Percentiles rank a stretch among this genome's conserved stretches.
phyloP scores from a whole-genome alignment of 2,888 invertebrate genomes.

The Agonopterix arenella region DNA sequence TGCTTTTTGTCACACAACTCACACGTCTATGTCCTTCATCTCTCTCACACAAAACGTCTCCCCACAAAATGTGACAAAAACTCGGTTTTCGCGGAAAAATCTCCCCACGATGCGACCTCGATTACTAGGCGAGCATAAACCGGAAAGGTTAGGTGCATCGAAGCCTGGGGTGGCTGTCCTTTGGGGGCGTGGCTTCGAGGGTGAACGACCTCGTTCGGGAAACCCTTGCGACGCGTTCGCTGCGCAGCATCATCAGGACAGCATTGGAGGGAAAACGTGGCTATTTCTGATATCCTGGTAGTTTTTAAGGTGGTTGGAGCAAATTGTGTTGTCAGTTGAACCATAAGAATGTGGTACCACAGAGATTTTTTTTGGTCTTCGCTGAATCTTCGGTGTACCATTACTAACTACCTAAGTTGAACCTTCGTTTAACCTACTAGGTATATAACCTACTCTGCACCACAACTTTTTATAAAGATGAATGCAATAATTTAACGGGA shows the following conservation, averaged over 20 bases:
- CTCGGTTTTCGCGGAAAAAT: constrained; percentile 41
- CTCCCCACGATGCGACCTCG: constrained; percentile 47
- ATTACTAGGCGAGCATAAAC: constrained; percentile 33
- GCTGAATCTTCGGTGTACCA: too few relatives aligned
- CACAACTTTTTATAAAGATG: too few relatives aligned
- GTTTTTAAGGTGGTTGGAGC: background rate
- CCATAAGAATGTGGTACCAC: too few relatives aligned
- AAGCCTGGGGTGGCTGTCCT: constrained; percentile 6
- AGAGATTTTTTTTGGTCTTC: too few relatives aligned
- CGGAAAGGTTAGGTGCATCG: constrained; percentile 3
- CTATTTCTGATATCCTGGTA: constrained; percentile 2
- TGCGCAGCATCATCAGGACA: constrained; percentile 3
- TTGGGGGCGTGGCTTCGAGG: constrained; percentile 3
- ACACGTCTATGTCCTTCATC: background rate
- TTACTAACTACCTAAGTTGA: too few relatives aligned
- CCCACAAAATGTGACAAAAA: constrained; percentile 13
- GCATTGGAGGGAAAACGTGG: background rate
- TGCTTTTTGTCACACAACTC: too few relatives aligned
- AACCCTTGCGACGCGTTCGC: background rate
- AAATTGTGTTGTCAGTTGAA: background rate
- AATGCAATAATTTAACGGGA: too few relatives aligned
- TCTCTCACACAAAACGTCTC: background rate
- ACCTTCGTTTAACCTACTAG: too few relatives aligned
- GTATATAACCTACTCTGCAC: too few relatives aligned
- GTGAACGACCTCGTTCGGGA: constrained; percentile 8